These are phyloP conservation scores for Brachyptera putata DNA, from an alignment of 2,888 invertebrate species.

Conservation along the genomic window DNA sequence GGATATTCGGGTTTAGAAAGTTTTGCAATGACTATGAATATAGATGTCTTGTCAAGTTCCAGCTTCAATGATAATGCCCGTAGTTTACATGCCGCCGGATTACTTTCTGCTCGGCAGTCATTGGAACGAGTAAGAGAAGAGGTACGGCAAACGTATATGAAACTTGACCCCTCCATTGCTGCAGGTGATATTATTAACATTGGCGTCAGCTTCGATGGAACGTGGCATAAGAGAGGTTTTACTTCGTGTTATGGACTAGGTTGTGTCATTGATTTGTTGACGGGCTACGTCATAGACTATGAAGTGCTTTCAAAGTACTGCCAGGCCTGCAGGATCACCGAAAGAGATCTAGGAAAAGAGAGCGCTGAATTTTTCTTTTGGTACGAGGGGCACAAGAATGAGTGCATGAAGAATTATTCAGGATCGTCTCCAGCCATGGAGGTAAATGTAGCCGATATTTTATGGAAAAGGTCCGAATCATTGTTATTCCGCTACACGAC, in stretches of 20 bases:
- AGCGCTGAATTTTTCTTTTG: conserved; percentile 31
- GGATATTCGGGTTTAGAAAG: neutral
- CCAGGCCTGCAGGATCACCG: conserved; percentile 29
- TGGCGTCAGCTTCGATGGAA: conserved; percentile 26
- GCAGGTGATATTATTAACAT: neutral
- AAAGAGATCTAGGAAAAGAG: conserved; percentile 25
- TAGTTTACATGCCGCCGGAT: neutral
- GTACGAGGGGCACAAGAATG: conserved; percentile 30
- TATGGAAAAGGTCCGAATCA: conserved; percentile 25
- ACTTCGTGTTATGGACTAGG: conserved; percentile 34
- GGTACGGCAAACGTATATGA: neutral
- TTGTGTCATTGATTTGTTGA: conserved; percentile 29
- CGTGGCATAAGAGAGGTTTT: conserved; percentile 31
- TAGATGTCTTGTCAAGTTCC: neutral
- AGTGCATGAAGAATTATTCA: conserved; percentile 30
- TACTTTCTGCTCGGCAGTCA: neutral
- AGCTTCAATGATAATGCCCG: neutral
- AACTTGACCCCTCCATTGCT: neutral
- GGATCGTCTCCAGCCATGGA: conserved; percentile 33
- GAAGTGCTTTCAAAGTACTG: conserved; percentile 32
- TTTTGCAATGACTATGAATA: conserved; percentile 2
- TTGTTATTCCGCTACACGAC: conserved; percentile 21
- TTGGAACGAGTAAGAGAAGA: neutral
- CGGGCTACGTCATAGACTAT: conserved; percentile 32
- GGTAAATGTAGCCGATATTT: conserved; percentile 25